phyloP scores from a whole-genome alignment of 2,113 vertebrate genomes.

The Sorex araneus region DNA sequence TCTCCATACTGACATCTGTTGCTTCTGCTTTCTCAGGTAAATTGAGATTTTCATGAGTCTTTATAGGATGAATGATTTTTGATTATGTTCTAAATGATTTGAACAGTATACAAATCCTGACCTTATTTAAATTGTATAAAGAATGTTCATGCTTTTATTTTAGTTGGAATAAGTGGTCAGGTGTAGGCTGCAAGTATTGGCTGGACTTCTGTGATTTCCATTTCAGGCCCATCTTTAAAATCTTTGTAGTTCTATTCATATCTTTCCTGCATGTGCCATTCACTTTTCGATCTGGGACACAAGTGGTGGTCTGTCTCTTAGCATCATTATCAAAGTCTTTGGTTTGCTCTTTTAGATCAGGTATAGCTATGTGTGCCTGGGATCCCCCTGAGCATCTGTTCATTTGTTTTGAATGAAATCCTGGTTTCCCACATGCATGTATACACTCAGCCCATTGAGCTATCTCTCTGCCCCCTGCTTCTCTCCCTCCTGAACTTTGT shows the following conservation, averaged over 20 bases:
- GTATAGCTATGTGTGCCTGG: background rate
- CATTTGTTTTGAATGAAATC: no score
- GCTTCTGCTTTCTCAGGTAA: background rate
- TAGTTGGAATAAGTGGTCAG: background rate
- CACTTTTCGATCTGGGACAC: background rate
- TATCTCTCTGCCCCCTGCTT: no score
- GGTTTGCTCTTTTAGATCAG: background rate
- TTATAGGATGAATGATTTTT: background rate
- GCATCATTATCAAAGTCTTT: background rate
- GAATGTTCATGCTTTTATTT: background rate
- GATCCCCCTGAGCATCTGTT: no score
- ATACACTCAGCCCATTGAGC: no score
- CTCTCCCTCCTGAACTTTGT: no score
- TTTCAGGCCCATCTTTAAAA: background rate
- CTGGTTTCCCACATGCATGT: no score
- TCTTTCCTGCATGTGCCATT: background rate
- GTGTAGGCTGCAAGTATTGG: background rate
- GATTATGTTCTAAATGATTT: background rate
- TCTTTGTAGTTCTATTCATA: background rate
- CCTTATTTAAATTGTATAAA: background rate
- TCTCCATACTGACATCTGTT: background rate
- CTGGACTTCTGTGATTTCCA: background rate
- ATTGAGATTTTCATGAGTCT: constrained; percentile 16
- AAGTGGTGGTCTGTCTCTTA: no score
- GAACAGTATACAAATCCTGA: background rate